Base-by-base conservation (phyloP, 2,113 vertebrate genomes). In the Scytalopus superciliaris region DNA sequence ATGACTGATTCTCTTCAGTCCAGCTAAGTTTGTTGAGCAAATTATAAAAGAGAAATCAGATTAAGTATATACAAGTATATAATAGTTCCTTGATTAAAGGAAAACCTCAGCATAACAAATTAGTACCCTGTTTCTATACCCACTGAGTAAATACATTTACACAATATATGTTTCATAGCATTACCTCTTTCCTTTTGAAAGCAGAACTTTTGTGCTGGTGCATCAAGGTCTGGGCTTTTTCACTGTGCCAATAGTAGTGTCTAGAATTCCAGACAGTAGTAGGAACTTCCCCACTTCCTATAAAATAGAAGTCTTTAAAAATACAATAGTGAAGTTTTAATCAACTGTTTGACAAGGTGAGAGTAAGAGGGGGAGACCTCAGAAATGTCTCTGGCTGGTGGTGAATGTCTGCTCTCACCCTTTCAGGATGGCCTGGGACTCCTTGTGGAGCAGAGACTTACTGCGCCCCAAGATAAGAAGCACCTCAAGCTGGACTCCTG, bases 391-490 rank as follows among this genome's bases (percentile, higher is more conserved):
- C 40, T 74, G 42, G n/a, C 18, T 52, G 22, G 9, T 56, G 11
- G 31, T 82, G 30, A 85, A 56, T 8, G 22, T 40, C 23, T 91
- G 45, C 49, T 47, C 49, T 68, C 37, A 47, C 4, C 30, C 33
- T 88, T 97, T 77, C 84, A 97, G 97, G 78, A 97, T 97, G 97
- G 96, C 96, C 49, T 95, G 95, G 97, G 86, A 97, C 66, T 93
- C 95, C 17, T 62, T 84, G 40, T 94, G 94, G 81, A 92, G 97
- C 33, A 19, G 94, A 15, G 95, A 98, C 50, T 92, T 96, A 19
- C 76, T 84, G 73, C 84, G 78, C 21, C 94, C 91, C 39, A 68
- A 30, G 17, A 94, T 97, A 39, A 56, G 91, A 57, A 86, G 80
- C 11, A 14, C 62, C n/a, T 87, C 89, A 1, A 49, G 70, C 16